Conservation (phyloP, 2,113 vertebrate genomes). For the Equus przewalskii region DNA sequence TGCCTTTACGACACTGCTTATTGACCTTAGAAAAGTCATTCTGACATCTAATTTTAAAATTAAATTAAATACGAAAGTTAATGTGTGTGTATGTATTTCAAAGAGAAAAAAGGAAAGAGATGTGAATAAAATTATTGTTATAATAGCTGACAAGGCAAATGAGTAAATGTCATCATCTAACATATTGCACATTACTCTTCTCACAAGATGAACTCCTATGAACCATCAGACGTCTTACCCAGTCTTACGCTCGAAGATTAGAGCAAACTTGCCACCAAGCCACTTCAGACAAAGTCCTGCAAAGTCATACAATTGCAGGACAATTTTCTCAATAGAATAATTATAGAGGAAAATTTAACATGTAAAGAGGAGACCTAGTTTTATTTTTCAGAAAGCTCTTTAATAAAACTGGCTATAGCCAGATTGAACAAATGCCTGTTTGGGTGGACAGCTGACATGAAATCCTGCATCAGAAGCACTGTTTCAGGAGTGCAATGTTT, state of each 20-base stretch:
- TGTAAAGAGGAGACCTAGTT: background rate
- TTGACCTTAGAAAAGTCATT: background rate
- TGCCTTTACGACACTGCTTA: background rate
- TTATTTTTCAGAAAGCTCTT: background rate
- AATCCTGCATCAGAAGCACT: background rate
- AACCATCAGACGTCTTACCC: background rate
- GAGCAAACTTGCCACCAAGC: background rate
- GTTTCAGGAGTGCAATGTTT: background rate
- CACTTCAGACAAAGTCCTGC: background rate
- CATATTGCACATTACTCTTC: background rate
- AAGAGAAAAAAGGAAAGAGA: background rate
- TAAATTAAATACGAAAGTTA: constrained; percentile 33
- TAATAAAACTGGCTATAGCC: constrained; percentile 12
- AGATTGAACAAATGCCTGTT: background rate
- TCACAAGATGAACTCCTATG: background rate
- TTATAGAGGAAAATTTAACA: background rate
- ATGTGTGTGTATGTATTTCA: background rate
- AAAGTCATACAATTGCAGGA: background rate
- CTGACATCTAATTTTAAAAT: constrained; percentile 32
- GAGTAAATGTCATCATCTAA: background rate
- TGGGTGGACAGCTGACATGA: constrained; percentile 17
- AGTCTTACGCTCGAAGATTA: background rate
- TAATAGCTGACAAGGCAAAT: background rate
- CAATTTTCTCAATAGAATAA: background rate
- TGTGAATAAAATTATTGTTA: background rate